Evolutionary conservation across 2,113 vertebrate genomes (phyloP).

Genomic region (Leptosomus discolor): DNA sequence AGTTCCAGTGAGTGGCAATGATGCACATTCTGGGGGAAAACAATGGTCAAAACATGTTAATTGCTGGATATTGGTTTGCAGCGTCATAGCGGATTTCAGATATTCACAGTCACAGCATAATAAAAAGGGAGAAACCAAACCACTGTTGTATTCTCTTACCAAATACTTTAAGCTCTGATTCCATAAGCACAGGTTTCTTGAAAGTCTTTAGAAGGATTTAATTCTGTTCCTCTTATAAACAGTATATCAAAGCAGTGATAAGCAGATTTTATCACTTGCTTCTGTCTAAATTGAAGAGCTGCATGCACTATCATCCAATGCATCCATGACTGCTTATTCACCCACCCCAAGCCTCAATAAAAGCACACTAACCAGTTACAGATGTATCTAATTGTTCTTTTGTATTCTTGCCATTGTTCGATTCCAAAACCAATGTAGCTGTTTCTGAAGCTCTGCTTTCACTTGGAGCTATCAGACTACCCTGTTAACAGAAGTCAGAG

Average conservation of each 20-base stretch:
- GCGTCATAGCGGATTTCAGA: neutral
- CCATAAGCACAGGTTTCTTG: neutral
- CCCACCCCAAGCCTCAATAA: neutral
- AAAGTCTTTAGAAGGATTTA: neutral
- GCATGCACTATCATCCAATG: neutral
- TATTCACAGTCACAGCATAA: neutral
- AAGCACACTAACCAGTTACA: slow-evolving; percentile 64
- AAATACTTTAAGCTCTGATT: neutral
- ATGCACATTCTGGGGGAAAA: neutral
- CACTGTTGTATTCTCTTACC: neutral
- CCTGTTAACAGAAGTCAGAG: slow-evolving; percentile 58
- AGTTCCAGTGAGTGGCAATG: neutral
- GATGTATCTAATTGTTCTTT: slow-evolving; percentile 47
- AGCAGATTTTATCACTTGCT: neutral
- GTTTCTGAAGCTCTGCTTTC: slow-evolving; percentile 68
- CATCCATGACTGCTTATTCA: neutral
- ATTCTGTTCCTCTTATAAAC: neutral
- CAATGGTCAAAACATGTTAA: neutral
- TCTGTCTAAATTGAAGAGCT: neutral
- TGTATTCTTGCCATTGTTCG: slow-evolving; percentile 41
- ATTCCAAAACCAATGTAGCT: slow-evolving; percentile 53
- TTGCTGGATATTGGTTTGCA: neutral
- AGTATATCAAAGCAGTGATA: neutral
- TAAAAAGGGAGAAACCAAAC: neutral
- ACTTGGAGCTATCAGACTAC: slow-evolving; percentile 30